These are phyloP conservation scores for Cygnus buccinator DNA, from an alignment of 2,113 vertebrate species.

Conservation along the genomic window DNA sequence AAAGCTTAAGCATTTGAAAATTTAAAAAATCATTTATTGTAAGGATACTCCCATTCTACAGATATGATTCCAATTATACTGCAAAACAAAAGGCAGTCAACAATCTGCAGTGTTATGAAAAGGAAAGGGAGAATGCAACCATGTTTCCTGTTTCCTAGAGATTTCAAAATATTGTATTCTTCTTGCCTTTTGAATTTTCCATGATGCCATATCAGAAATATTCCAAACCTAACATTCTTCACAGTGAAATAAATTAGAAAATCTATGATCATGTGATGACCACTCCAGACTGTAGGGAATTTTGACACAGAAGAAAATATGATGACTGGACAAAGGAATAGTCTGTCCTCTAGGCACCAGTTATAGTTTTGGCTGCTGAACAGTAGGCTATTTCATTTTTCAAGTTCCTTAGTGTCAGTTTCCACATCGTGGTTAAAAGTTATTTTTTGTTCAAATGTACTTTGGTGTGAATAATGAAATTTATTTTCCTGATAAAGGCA, in stretches of 20 bases:
- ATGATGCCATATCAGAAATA: neutral
- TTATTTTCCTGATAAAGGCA: neutral
- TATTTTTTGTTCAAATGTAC: neutral
- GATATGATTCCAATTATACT: neutral
- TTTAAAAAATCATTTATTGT: neutral
- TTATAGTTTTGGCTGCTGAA: neutral
- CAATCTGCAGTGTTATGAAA: neutral
- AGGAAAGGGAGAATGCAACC: neutral
- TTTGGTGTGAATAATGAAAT: neutral
- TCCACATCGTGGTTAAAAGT: neutral
- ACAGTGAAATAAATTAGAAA: neutral
- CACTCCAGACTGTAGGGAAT: neutral
- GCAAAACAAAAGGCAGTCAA: neutral
- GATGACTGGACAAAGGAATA: neutral
- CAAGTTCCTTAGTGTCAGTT: neutral
- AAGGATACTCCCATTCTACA: neutral
- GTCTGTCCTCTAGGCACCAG: neutral
- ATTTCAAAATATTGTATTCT: neutral
- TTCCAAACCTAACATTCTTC: neutral
- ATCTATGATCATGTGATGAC: neutral
- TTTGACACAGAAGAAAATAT: neutral
- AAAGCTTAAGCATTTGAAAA: constrained; percentile 2
- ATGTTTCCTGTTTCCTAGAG: neutral
- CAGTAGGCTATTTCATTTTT: neutral
- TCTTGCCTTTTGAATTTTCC: neutral